phyloP scores from a whole-genome alignment of 2,113 vertebrate species.

The Otis tarda region DNA sequence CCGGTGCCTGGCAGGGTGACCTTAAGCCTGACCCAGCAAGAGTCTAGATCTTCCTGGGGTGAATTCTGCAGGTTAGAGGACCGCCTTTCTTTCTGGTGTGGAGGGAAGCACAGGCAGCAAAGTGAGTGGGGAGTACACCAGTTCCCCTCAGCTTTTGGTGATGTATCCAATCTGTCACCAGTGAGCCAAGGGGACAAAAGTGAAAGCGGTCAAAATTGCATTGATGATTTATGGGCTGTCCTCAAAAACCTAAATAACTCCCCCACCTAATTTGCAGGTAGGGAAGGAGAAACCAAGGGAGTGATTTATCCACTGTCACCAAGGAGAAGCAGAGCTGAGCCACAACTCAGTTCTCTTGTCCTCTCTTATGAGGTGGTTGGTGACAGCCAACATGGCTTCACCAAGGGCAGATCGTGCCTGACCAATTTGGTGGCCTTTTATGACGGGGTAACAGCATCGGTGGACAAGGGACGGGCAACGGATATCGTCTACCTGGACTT shows the following conservation, averaged over 20 bases:
- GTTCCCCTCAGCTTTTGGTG: background rate
- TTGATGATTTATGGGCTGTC: background rate
- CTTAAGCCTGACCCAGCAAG: background rate
- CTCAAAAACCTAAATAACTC: background rate
- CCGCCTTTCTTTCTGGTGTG: background rate
- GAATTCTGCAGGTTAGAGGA: background rate
- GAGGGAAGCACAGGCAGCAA: background rate
- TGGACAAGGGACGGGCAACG: too few species aligned
- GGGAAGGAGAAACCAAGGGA: background rate
- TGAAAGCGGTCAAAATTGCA: background rate
- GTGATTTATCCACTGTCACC: background rate
- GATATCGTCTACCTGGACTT: too few species aligned
- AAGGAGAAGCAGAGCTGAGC: background rate
- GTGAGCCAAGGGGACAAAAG: background rate
- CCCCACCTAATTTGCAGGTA: background rate
- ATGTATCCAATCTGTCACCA: background rate
- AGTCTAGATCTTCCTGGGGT: background rate
- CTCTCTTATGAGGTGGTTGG: too few species aligned
- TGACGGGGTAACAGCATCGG: too few species aligned
- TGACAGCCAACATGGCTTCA: too few species aligned
- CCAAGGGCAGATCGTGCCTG: too few species aligned
- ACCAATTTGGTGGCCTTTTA: too few species aligned
- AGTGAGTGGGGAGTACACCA: background rate
- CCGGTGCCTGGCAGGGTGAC: background rate
- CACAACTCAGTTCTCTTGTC: background rate